Percentiles rank a stretch among this genome's conserved stretches.
Conservation (phyloP, 1,140 invertebrate species). For the Drosophila parvula region DNA sequence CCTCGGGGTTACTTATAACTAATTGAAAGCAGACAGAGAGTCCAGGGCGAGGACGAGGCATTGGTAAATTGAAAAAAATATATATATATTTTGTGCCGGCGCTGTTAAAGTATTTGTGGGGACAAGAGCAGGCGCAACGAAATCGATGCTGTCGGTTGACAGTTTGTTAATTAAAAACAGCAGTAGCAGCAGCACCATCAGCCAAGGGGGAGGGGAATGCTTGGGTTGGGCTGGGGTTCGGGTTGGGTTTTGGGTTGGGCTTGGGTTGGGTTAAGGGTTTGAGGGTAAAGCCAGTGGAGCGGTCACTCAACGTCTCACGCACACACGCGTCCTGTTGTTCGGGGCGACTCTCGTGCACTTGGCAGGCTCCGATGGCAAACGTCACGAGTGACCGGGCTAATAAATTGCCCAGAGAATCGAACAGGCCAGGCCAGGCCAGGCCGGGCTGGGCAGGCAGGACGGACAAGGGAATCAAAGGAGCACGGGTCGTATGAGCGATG, state of each 20-base stretch:
- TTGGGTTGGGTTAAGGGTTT: slow-evolving; percentile 1
- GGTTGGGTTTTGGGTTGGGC: not conserved
- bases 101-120: slow-evolving; percentile 28
- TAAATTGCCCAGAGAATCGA: slow-evolving; percentile 69
- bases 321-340: slow-evolving; percentile 25
- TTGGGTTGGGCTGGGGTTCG: too few species aligned
- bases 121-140: slow-evolving; percentile 18
- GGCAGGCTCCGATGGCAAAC: slow-evolving; percentile 67
- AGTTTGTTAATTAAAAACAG: slow-evolving; percentile 83
- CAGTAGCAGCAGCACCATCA: slow-evolving; percentile 40
- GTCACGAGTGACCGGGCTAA: slow-evolving; percentile 65
- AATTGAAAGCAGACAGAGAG: slow-evolving; percentile 63
- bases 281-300: slow-evolving; percentile 42
- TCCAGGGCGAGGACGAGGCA: not conserved
- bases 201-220: not conserved
- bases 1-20: slow-evolving; percentile 72
- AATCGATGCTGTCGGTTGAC: slow-evolving; percentile 68
- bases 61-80: slow-evolving; percentile 42
- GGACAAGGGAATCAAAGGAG: slow-evolving; percentile 7
- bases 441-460: not conserved
- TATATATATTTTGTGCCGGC: slow-evolving; percentile 15
- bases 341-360: slow-evolving; percentile 39
- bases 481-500: not conserved
- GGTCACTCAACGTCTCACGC: slow-evolving; percentile 74
- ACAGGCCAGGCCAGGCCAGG: slow-evolving; percentile 8